A percentile compares a stretch with the other conserved stretches of the same genome.
These are phyloP conservation scores for Cantharis nigra DNA, from an alignment of 2,888 invertebrate species.

Conservation along the genomic window DNA sequence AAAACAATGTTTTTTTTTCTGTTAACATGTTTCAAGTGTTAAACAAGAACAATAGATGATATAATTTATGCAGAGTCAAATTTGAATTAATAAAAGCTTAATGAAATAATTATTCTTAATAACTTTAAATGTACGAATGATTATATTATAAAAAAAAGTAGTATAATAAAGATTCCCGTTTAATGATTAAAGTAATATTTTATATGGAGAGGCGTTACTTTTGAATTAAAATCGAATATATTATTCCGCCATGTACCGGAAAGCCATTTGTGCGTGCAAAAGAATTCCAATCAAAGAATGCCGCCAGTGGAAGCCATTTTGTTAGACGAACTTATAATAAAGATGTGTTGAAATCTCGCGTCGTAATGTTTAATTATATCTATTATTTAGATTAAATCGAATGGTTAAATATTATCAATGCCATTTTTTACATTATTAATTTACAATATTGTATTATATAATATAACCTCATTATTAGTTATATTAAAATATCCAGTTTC, in stretches of 20 bases:
- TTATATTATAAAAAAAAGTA: slow-evolving; percentile 31
- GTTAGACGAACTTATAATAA: slow-evolving; percentile 38
- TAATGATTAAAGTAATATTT: slow-evolving; percentile 43
- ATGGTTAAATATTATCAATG: neutral
- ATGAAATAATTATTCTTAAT: slow-evolving; percentile 5
- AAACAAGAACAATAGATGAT: slow-evolving; percentile 3
- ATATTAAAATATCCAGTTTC: neutral
- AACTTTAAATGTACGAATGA: slow-evolving; percentile 2
- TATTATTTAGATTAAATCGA: neutral
- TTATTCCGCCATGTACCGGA: slow-evolving; percentile 33
- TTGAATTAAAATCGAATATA: slow-evolving; percentile 41
- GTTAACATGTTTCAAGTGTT: slow-evolving; percentile 6
- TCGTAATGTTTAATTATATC: slow-evolving; percentile 3
- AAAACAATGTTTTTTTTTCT: neutral
- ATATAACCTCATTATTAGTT: neutral
- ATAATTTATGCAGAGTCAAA: neutral
- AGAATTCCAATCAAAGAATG: slow-evolving; percentile 42
- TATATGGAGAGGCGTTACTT: slow-evolving; percentile 41
- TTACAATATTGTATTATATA: neutral
- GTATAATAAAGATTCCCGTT: slow-evolving; percentile 39
- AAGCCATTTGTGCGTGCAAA: slow-evolving; percentile 35
- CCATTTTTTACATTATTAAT: neutral
- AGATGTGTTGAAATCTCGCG: slow-evolving; percentile 36
- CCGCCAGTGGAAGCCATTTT: slow-evolving; percentile 41
- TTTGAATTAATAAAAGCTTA: slow-evolving; percentile 2